Base-by-base conservation (phyloP, 1,140 invertebrate genomes). In the Proctacanthus coquilletti region DNA sequence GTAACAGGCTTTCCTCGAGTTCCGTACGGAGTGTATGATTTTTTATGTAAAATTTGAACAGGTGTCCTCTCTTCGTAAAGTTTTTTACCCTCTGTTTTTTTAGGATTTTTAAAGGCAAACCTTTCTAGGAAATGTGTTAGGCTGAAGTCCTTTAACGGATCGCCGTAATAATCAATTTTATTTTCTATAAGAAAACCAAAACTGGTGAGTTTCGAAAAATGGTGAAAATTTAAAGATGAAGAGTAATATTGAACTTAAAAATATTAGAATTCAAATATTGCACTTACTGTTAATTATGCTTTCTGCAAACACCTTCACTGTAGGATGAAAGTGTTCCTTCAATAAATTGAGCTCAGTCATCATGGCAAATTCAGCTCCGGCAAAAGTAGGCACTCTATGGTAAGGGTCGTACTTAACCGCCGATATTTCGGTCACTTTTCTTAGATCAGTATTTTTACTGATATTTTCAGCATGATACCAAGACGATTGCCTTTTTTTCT, bases 41-140 rank as follows among this genome's bases (percentile, higher is more conserved):
- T 51, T 20, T 55, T 53, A 29, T 53, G 50, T 21, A 33, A 14
- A 18, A 25, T 21, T 15, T 20, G 17, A 5, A 45, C 36, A 2
- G 46, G 38, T 42, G 38, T 57, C 44, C 27, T 36, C 20, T 42
- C 25, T 10, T 59, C 54, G 25, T 47, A 50, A 36, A 51, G 46
- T 19, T 62, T 58, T 2, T 67, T 57, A 25, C 68, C 54, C 13
- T 60, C 59, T 2, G 69, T 39, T 42, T 77, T 79, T 59, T 97
- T 97, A 0, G 93, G 89, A 68, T 98, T 98, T 59, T 93, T 88
- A 51, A 89, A 97, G 2, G 89, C 86, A 61, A 95, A 97, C 39
- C 91, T 69, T 53, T 98, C 92, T 9, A 97, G 63, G 54, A 97
- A 98, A 41, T 85, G 66, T 18, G 87, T 80, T 1, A 87, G 59